Conservation (phyloP, 2,888 invertebrate species). For the Sialis fuliginosa region DNA sequence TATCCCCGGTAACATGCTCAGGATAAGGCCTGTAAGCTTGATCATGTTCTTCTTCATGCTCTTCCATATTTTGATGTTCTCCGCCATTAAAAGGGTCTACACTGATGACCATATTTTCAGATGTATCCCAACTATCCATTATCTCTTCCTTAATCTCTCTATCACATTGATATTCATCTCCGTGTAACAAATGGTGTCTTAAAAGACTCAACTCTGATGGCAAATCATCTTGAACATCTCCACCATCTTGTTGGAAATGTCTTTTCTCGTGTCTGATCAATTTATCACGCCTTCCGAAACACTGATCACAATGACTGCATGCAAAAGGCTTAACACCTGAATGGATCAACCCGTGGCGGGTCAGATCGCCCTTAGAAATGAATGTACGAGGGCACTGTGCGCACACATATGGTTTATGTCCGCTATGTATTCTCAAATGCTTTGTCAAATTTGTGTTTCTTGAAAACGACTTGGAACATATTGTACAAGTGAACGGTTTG, state of each 20-base stretch:
- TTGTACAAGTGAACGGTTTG: conserved; percentile 52
- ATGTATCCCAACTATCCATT: conserved; percentile 4
- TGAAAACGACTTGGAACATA: conserved; percentile 57
- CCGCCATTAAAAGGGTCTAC: conserved; percentile 38
- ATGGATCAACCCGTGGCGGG: conserved; percentile 48
- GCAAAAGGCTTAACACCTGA: conserved; percentile 45
- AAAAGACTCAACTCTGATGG: conserved; percentile 10
- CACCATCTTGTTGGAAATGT: conserved; percentile 29
- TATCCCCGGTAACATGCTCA: conserved; percentile 3
- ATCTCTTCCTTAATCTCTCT: conserved; percentile 11
- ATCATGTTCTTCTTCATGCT: conserved; percentile 16
- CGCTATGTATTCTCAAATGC: conserved; percentile 53
- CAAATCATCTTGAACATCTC: conserved; percentile 15
- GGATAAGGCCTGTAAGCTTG: conserved; percentile 5
- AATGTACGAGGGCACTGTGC: conserved; percentile 55
- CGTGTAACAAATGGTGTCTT: conserved; percentile 1
- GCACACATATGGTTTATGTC: conserved; percentile 53
- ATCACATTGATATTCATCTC: conserved; percentile 3
- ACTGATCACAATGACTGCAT: conserved; percentile 44
- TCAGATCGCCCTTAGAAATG: conserved; percentile 46
- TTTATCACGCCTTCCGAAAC: conserved; percentile 52
- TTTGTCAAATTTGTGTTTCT: conserved; percentile 61
- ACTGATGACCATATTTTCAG: conserved; percentile 37
- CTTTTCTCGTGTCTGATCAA: conserved; percentile 44
- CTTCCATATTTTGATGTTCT: conserved; percentile 18